Base-by-base conservation (phyloP, 2,113 vertebrate genomes). In the Tetrao urogallus region DNA sequence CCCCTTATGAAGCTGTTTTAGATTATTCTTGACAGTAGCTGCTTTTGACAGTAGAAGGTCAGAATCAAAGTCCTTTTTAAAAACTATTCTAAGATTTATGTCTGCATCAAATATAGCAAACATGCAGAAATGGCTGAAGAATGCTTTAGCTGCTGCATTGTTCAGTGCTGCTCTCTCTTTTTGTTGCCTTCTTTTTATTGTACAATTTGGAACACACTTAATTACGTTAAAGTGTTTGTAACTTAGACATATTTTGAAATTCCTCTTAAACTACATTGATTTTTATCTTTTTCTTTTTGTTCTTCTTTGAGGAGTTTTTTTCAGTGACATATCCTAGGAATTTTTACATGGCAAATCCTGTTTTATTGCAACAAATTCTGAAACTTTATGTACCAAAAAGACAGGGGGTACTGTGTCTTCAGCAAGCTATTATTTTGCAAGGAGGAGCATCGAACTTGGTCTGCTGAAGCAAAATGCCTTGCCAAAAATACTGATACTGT, bases 11-110 rank as follows among this genome's bases (percentile, higher is more conserved):
- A 98, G 97, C 97, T 98, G 97, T 98, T 98, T 98, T 95, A 98
- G 98, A 98, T 98, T 98, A 97, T 98, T 98, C 97, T 98, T 98
- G 98, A 98, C 97, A 98, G 98, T 98, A 97, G 98, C 98, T 97
- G 97, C 97, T 98, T 98, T 97, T 98, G 97, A 98, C 97, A 98
- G 98, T 89, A 97, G 98, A 98, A 98, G 98, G 98, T 98, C 98
- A 98, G 97, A 97, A 98, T 98, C 97, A 98, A 98, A 98, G 97
- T 98, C 97, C 97, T 95, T 98, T 98, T 98, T 94, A 97, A 96
- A 93, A 98, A 98, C 96, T 97, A 97, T 94, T 97, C 95, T 86
- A 97, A 98, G 98, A 98, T 97, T 98, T 97, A 97, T 96, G 97
- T 95, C 97, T 97, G 97, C 95, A 96, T 97, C 97, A 97, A 97